A percentile compares a stretch with the other conserved stretches of the same genome.
Evolutionary conservation across 2,113 vertebrate species (phyloP).

Genomic region (Canis aureus): DNA sequence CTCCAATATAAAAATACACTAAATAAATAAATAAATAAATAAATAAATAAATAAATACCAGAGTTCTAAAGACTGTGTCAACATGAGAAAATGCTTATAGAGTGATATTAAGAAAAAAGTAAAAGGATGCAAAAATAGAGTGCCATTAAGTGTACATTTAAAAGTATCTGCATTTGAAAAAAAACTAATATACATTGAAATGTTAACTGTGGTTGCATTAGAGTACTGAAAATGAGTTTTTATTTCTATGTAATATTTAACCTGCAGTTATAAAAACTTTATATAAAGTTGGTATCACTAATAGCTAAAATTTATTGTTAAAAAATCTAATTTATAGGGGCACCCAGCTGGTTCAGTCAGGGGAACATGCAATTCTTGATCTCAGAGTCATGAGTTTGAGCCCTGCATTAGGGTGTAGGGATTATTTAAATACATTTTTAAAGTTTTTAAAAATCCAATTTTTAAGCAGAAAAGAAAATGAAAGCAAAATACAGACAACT

Average conservation of each 20-base stretch:
- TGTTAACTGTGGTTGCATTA: not conserved
- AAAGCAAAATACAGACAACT: not conserved
- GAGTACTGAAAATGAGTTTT: not conserved
- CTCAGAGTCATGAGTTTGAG: not conserved
- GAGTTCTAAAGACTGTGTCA: not conserved
- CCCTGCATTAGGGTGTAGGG: too few relatives aligned
- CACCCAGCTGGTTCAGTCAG: not conserved
- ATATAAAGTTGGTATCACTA: not conserved
- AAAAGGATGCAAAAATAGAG: slow-evolving; percentile 3
- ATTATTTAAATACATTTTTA: too few relatives aligned
- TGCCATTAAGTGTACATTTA: not conserved
- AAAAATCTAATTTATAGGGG: not conserved
- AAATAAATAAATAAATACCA: not conserved
- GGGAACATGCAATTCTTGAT: not conserved
- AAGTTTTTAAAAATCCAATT: not conserved
- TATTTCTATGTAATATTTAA: not conserved
- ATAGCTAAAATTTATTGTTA: not conserved
- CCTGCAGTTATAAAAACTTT: not conserved
- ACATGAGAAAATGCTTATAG: not conserved
- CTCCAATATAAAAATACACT: too few relatives aligned
- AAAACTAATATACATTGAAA: not conserved
- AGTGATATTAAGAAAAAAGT: not conserved
- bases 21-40: not conserved
- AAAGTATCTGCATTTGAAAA: not conserved
- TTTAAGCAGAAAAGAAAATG: slow-evolving; percentile 18